Evolutionary conservation across 1,140 invertebrate genomes (phyloP).

Genomic region (Popillia japonica): DNA sequence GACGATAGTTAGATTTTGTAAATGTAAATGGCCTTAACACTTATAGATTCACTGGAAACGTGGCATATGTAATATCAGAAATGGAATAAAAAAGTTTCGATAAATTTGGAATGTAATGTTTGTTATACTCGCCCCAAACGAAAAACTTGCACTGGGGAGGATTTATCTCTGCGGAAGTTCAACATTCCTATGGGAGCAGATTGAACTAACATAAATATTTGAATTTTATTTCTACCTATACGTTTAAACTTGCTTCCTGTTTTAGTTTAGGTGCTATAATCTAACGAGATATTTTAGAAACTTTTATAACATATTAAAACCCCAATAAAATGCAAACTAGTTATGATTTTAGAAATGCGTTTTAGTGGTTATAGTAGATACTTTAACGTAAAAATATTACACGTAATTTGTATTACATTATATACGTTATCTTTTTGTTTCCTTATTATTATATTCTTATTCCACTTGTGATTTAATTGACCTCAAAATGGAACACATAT

Average conservation of each 20-base stretch:
- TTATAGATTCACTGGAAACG: neutral
- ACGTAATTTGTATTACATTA: too few relatives aligned
- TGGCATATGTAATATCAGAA: neutral
- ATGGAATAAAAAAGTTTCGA: conserved; percentile 12
- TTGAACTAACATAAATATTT: conserved; percentile 12
- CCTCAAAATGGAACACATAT: too few relatives aligned
- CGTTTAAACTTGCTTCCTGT: neutral
- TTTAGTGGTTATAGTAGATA: too few relatives aligned
- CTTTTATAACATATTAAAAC: neutral
- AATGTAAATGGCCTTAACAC: too few relatives aligned
- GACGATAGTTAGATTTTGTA: too few relatives aligned
- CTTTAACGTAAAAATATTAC: too few relatives aligned
- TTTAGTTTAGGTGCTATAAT: neutral
- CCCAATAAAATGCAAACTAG: too few relatives aligned
- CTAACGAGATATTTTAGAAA: neutral
- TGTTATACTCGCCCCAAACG: neutral
- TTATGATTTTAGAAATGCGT: too few relatives aligned
- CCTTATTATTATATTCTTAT: too few relatives aligned
- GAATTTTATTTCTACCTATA: neutral
- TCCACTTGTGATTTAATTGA: too few relatives aligned
- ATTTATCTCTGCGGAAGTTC: conserved; percentile 8
- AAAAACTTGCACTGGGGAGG: neutral
- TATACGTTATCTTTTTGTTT: too few relatives aligned
- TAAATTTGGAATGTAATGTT: neutral
- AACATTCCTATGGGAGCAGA: conserved; percentile 9